Percentiles rank a stretch among this genome's conserved stretches.
phyloP scores from a whole-genome alignment of 2,888 invertebrate species.

The Pseudeuparius sepicola region DNA sequence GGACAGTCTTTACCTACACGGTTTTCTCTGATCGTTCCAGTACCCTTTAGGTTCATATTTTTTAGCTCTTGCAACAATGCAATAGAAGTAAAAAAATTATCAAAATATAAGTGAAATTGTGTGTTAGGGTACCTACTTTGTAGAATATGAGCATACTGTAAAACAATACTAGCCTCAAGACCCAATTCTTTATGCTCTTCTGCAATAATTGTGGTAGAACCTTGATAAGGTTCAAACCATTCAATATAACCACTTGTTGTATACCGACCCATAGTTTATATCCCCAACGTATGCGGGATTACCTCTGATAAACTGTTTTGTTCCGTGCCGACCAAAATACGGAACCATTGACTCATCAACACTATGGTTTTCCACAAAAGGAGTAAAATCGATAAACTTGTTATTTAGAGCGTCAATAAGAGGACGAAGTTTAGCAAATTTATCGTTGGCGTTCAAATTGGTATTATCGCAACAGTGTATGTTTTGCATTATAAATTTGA shows the following conservation, averaged over 20 bases:
- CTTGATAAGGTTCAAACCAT: constrained; percentile 18
- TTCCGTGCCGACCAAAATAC: no score
- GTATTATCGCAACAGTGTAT: constrained; percentile 21
- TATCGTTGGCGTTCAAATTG: constrained; percentile 15
- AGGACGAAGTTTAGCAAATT: constrained; percentile 2
- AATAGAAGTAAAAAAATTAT: no score
- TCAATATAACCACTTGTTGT: constrained; percentile 14
- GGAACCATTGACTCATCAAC: no score
- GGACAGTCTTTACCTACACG: constrained; percentile 12
- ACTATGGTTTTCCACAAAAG: no score
- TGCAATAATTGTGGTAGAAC: constrained; percentile 10
- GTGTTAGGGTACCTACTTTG: constrained; percentile 11
- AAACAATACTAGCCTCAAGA: constrained; percentile 14
- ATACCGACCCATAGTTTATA: constrained; percentile 16
- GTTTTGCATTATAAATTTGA: constrained; percentile 3
- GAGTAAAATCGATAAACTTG: no score
- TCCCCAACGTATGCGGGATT: constrained; percentile 22
- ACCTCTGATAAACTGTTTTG: constrained; percentile 25
- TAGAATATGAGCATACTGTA: constrained; percentile 12
- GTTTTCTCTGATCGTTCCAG: constrained; percentile 16
- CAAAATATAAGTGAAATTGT: no score
- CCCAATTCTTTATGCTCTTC: constrained; percentile 16
- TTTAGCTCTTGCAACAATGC: no score
- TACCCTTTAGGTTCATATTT: constrained; percentile 8
- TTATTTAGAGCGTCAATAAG: no score